Evolutionary conservation across 2,113 vertebrate species (phyloP), one percentile per base, ranked within the genome.

Genomic region (Phalacrocorax carbo): DNA sequence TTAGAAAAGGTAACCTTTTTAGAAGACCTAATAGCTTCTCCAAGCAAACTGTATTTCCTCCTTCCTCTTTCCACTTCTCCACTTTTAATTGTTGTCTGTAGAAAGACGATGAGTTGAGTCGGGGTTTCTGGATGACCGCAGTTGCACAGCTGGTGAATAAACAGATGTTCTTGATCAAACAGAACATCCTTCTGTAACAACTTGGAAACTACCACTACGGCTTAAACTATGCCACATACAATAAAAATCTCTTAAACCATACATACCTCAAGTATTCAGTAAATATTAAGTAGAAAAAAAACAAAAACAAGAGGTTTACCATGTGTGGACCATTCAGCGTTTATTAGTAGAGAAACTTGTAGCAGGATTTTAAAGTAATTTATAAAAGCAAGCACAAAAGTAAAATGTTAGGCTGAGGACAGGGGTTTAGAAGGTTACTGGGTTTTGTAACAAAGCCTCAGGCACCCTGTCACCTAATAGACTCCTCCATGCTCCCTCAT

Each of bases 241-340:
- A 80, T 82, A 96, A 94, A 97, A 93, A 69, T 46, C 30, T 80
- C 90, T 92, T 82, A 93, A 94, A 92, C 46, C n/a, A 70, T 76
- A 70, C 15, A 38, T 88, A 73, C 79, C 54, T 86, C 66, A 82
- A 91, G 25, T 80, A 94, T 93, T 95, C 54, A 86, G 75, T 88
- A 96, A 94, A 95, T 86, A 94, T 44, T 87, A 91, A 60, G n/a
- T 26, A 85, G 57, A 86, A 88, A 94, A 94, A 93, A 36, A 91
- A 92, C 92, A 96, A 55, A 21, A 86, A 88, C n/a, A 52, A 32
- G 51, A 78, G 7, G 34, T 70, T 66, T 72, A 42, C 68, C 38
- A 34, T 73, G 42, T 54, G 55, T 70, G 58, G 38, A 46, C 54
- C 23, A 36, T 82, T 82, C 0, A 0, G 23, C 29, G 92, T 88